Conservation (phyloP, 2,113 vertebrate species). For the Stigmatopora argus region DNA sequence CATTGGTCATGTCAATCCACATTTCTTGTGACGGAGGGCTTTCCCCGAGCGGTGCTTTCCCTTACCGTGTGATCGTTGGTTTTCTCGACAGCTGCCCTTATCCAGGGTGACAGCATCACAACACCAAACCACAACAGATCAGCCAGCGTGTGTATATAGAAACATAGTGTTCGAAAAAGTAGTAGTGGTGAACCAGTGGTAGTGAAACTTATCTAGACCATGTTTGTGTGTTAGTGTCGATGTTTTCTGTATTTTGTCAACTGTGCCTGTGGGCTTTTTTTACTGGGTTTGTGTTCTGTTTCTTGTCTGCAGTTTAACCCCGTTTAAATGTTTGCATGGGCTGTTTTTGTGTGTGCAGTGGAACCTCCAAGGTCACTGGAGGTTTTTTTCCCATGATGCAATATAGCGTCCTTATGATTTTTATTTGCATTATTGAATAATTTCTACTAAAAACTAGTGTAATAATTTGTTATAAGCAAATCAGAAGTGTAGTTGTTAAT, state of each 20-base stretch:
- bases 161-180: constrained; percentile 31
- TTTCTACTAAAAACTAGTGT: neutral
- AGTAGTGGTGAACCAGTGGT: constrained; percentile 45
- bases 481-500: neutral
- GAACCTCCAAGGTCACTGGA: neutral
- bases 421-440: too few species aligned
- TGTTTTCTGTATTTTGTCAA: constrained; percentile 36
- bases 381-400: neutral
- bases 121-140: constrained; percentile 25
- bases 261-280: constrained; percentile 14
- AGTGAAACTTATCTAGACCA: constrained; percentile 38
- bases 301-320: constrained; percentile 11
- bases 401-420: too few species aligned
- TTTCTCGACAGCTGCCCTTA: constrained; percentile 56
- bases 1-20: constrained; percentile 1
- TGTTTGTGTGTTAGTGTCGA: constrained; percentile 36
- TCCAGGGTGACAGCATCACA: constrained; percentile 51
- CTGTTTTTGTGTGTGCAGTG: constrained; percentile 1
- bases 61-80: constrained; percentile 49
- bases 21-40: constrained; percentile 20
- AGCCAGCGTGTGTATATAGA: constrained; percentile 38
- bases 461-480: neutral
- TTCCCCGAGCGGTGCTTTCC: constrained; percentile 31
- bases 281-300: constrained; percentile 13
- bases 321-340: constrained; percentile 23